Percentiles rank a stretch among this genome's conserved stretches.
Evolutionary conservation across 2,113 vertebrate genomes (phyloP).

Genomic region (Lota lota): DNA sequence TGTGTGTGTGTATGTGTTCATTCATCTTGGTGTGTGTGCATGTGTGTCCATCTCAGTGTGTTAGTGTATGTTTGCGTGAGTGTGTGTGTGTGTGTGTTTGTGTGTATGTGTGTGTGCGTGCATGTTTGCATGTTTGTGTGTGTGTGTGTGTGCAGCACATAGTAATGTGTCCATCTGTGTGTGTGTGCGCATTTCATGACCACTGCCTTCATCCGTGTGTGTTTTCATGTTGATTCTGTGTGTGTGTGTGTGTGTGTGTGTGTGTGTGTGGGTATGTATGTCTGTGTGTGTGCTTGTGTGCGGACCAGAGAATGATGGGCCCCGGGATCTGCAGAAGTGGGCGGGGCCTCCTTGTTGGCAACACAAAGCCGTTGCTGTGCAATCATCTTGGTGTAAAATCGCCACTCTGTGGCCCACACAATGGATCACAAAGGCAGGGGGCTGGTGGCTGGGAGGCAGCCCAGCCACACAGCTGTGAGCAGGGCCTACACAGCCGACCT

Average conservation of each 20-base stretch:
- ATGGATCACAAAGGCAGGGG: constrained; percentile 81
- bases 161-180: too few relatives aligned
- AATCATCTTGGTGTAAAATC: constrained; percentile 83
- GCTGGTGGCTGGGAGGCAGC: too few relatives aligned
- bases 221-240: too few relatives aligned
- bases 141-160: too few relatives aligned
- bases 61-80: neutral
- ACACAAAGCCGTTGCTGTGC: too few relatives aligned
- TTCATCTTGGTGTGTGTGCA: constrained; percentile 1
- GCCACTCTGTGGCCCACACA: constrained; percentile 76
- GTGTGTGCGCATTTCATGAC: too few relatives aligned
- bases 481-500: constrained; percentile 77
- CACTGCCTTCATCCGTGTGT: too few relatives aligned
- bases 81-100: neutral
- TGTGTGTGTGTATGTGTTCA: neutral
- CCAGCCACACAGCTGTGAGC: constrained; percentile 95
- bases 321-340: constrained; percentile 41
- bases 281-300: neutral
- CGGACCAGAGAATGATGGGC: constrained; percentile 21
- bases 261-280: neutral
- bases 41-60: constrained; percentile 11
- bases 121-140: neutral
- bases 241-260: constrained; percentile 9
- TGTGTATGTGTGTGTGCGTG: neutral
- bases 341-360: constrained; percentile 58